A percentile compares a stretch with the other conserved stretches of the same genome.
Conservation (phyloP, 2,888 invertebrate species). For the Rhagonycha lutea region DNA sequence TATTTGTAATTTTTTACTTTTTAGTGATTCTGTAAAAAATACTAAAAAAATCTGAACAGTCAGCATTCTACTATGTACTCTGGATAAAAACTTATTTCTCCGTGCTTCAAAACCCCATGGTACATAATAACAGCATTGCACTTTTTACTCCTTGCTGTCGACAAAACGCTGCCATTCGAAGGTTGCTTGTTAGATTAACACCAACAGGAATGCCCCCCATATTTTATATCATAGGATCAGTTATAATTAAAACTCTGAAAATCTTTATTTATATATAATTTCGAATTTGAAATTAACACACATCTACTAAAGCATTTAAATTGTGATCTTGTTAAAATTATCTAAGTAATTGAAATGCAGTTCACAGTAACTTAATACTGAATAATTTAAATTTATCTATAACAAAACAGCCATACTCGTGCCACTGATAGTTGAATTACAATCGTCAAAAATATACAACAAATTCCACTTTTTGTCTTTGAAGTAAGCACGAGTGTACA, state of each 20-base stretch:
- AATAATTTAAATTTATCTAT: neutral
- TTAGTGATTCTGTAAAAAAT: too few relatives aligned
- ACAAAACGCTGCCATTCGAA: too few relatives aligned
- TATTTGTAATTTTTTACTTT: too few relatives aligned
- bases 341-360: neutral
- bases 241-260: neutral
- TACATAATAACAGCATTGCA: too few relatives aligned
- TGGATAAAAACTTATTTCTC: too few relatives aligned
- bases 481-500: neutral
- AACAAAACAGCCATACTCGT: neutral
- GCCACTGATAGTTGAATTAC: neutral
- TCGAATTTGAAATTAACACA: constrained; percentile 1
- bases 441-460: neutral
- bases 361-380: neutral
- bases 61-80: too few relatives aligned
- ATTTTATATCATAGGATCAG: neutral
- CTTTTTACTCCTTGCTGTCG: too few relatives aligned
- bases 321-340: neutral
- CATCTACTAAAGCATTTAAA: constrained; percentile 1
- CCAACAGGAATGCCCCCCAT: too few relatives aligned
- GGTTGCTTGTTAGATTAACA: too few relatives aligned
- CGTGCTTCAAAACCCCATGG: too few relatives aligned
- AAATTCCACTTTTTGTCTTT: neutral
- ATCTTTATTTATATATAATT: neutral
- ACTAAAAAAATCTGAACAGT: too few relatives aligned